Conservation (phyloP, 2,888 invertebrate species). For the Agrotis segetum region DNA sequence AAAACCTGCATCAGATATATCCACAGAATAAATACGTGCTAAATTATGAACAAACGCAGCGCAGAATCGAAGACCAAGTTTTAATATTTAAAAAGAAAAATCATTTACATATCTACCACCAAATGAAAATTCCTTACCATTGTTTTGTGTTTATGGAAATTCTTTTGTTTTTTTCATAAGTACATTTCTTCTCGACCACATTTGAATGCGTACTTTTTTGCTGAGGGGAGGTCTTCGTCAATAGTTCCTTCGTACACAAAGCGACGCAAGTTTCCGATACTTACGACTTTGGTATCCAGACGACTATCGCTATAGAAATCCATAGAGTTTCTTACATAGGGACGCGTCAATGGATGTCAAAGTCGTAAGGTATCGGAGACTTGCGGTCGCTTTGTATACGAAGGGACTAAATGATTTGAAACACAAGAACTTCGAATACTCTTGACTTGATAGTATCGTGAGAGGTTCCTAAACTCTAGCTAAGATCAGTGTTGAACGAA, state of each 20-base stretch:
- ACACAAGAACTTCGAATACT: not conserved
- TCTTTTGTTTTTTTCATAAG: slow-evolving; percentile 5
- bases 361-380: too few species aligned
- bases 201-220: slow-evolving; percentile 5
- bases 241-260: not conserved
- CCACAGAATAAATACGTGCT: slow-evolving; percentile 26
- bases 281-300: too few species aligned
- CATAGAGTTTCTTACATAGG: too few species aligned
- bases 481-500: not conserved
- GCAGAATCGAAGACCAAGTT: slow-evolving; percentile 43
- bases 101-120: slow-evolving; percentile 40
- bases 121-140: slow-evolving; percentile 52
- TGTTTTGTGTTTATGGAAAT: slow-evolving; percentile 45
- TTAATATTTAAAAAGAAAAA: slow-evolving; percentile 48
- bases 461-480: not conserved
- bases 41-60: slow-evolving; percentile 44
- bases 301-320: too few species aligned
- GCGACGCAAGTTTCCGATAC: too few species aligned
- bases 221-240: slow-evolving; percentile 16
- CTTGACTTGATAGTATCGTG: not conserved
- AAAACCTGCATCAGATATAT: slow-evolving; percentile 16
- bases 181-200: slow-evolving; percentile 5
- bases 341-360: too few species aligned
- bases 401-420: slow-evolving; percentile 3
- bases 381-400: too few species aligned